phyloP scores from a whole-genome alignment of 2,113 vertebrate species.

The Muntiacus reevesi region DNA sequence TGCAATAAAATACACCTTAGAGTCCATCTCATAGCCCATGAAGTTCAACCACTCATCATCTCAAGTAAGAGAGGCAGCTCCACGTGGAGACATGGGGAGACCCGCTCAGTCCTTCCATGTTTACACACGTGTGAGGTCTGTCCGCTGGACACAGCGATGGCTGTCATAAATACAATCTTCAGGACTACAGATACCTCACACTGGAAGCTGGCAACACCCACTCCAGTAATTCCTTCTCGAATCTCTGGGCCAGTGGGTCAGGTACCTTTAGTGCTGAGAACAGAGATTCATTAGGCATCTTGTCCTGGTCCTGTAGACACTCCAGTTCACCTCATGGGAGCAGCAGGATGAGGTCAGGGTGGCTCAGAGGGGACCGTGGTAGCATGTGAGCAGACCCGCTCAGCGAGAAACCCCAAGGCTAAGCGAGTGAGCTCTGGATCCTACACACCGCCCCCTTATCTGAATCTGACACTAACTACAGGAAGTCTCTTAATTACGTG shows the following conservation, averaged over 20 bases:
- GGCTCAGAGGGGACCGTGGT: not conserved
- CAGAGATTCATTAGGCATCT: not conserved
- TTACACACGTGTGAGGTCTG: not conserved
- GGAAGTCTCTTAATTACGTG: not conserved
- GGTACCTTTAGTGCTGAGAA: not conserved
- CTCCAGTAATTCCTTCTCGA: fast-evolving
- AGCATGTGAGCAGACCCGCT: not conserved
- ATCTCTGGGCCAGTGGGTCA: not conserved
- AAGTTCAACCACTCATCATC: not conserved
- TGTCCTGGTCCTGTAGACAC: not conserved
- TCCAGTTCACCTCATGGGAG: fast-evolving
- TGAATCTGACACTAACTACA: not conserved
- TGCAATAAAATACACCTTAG: not conserved
- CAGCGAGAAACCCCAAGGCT: not conserved
- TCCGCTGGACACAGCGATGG: fast-evolving
- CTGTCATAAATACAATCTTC: not conserved
- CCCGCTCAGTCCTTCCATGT: not conserved
- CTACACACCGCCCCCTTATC: fast-evolving
- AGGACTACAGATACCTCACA: not conserved
- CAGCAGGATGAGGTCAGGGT: not conserved
- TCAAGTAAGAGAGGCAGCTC: not conserved
- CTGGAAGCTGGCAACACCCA: not conserved
- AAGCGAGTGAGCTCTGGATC: fast-evolving
- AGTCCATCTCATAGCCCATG: not conserved
- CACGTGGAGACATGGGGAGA: not conserved